These are phyloP conservation scores for Drosophila takahashii DNA, from an alignment of 1,140 invertebrate genomes.

Conservation along the genomic window DNA sequence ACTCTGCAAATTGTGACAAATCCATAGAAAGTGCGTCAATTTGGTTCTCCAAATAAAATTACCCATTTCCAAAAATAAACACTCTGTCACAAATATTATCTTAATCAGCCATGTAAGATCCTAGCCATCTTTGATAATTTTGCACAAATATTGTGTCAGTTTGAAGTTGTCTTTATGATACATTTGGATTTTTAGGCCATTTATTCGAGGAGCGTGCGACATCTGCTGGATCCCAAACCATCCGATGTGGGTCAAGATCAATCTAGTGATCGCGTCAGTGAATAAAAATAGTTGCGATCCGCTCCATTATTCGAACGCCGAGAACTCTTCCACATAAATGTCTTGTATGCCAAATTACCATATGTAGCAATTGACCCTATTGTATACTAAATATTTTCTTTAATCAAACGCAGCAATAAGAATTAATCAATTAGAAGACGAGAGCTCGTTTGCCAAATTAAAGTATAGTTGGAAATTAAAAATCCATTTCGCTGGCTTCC, in stretches of 20 bases:
- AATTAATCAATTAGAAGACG: constrained; percentile 78
- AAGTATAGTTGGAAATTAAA: constrained; percentile 81
- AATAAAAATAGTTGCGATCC: constrained; percentile 54
- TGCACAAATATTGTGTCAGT: too few relatives aligned
- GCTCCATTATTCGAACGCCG: constrained; percentile 11
- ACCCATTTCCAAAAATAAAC: too few relatives aligned
- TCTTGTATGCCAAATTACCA: constrained; percentile 70
- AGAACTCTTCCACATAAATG: constrained; percentile 42
- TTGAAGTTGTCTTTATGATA: too few relatives aligned
- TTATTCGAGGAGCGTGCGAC: constrained; percentile 5
- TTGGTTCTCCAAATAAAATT: too few relatives aligned
- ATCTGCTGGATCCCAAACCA: constrained; percentile 29
- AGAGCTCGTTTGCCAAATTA: constrained; percentile 75
- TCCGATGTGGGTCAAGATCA: constrained; percentile 51
- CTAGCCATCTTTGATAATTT: too few relatives aligned
- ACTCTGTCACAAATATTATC: too few relatives aligned
- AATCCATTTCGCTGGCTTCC: constrained; percentile 64
- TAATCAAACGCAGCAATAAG: constrained; percentile 76
- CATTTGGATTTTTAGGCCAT: background rate
- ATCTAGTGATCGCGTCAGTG: constrained; percentile 60
- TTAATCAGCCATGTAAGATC: too few relatives aligned
- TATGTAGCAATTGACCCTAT: constrained; percentile 78
- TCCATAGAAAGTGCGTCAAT: background rate
- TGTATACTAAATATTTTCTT: constrained; percentile 74
- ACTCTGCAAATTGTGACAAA: background rate